Evolutionary conservation across 2,113 vertebrate genomes (phyloP).

Genomic region (Orientallactaga bullata): DNA sequence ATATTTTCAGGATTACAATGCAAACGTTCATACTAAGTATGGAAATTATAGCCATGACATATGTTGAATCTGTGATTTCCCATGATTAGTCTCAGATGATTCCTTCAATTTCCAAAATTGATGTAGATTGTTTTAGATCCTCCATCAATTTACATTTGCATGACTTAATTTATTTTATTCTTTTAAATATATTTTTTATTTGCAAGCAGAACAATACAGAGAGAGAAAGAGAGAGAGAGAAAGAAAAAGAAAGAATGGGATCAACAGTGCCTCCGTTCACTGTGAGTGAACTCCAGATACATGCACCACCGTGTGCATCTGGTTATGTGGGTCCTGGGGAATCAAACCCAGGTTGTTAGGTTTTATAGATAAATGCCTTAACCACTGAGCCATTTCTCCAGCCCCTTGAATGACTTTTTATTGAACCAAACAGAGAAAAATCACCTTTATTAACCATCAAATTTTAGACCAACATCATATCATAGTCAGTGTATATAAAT

Average conservation of each 20-base stretch:
- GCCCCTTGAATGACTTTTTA: not conserved
- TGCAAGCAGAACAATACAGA: no score
- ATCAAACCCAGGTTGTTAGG: no score
- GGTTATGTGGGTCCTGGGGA: no score
- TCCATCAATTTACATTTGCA: not conserved
- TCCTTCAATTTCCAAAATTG: not conserved
- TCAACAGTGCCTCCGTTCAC: no score
- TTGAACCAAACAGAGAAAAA: not conserved
- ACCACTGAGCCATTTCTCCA: no score
- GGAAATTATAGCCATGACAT: not conserved
- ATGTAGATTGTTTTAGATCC: not conserved
- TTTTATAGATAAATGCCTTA: no score
- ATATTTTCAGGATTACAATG: not conserved
- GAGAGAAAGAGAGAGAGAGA: no score
- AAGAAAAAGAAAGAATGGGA: no score
- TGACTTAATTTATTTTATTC: not conserved
- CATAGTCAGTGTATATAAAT: not conserved
- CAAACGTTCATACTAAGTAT: not conserved
- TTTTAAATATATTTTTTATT: no score
- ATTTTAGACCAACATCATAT: not conserved
- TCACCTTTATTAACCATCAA: not conserved
- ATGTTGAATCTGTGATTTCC: not conserved
- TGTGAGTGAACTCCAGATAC: no score
- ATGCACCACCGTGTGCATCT: no score
- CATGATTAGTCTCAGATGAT: not conserved